phyloP scores from a whole-genome alignment of 1,140 invertebrate species.

The Copidosoma floridanum region DNA sequence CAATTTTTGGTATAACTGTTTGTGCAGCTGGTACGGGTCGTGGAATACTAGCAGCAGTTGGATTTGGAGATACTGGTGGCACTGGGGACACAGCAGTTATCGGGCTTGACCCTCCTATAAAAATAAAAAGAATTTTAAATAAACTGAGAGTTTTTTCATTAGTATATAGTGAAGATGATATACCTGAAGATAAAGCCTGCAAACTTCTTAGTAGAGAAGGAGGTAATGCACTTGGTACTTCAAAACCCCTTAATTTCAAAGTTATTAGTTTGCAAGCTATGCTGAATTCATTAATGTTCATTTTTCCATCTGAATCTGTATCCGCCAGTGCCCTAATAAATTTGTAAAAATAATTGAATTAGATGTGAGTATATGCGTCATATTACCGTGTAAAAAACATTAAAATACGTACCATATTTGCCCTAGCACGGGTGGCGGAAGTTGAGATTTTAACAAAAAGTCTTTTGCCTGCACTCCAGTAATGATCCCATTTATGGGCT shows the following conservation, averaged over 20 bases:
- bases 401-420: constrained; percentile 80
- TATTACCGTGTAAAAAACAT: not conserved
- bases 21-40: constrained; percentile 37
- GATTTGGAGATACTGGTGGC: constrained; percentile 28
- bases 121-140: too few species aligned
- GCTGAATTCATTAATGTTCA: constrained; percentile 95
- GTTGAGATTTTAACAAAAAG: constrained; percentile 89
- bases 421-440: constrained; percentile 83
- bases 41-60: constrained; percentile 19
- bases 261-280: constrained; percentile 97
- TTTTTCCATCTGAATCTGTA: constrained; percentile 93
- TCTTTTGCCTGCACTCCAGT: constrained; percentile 92
- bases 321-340: constrained; percentile 83
- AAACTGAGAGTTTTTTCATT: not conserved
- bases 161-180: constrained; percentile 19
- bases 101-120: too few species aligned
- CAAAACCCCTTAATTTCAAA: constrained; percentile 86
- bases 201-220: constrained; percentile 69
- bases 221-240: constrained; percentile 84
- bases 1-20: constrained; percentile 31
- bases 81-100: constrained; percentile 36
- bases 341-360: not conserved
- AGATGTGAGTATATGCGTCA: not conserved
- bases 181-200: constrained; percentile 55
- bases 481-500: constrained; percentile 84